A percentile compares a stretch with the other conserved stretches of the same genome.
Evolutionary conservation across 2,113 vertebrate species (phyloP).

Genomic region (Bufo gargarizans): DNA sequence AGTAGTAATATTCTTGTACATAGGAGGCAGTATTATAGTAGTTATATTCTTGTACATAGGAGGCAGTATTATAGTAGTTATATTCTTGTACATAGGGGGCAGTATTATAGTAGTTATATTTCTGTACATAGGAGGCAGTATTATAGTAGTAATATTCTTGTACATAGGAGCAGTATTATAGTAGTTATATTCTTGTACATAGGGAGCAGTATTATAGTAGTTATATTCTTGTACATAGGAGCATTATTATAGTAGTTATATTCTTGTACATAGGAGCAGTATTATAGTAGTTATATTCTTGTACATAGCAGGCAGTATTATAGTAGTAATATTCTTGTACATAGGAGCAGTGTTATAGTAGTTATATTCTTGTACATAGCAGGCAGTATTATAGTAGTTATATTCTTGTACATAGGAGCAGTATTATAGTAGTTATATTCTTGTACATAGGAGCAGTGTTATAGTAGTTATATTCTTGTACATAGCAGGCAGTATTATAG

Average conservation of each 20-base stretch:
- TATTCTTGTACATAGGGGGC: neutral
- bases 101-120: constrained; percentile 1
- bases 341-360: neutral
- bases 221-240: no score
- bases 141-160: neutral
- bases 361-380: neutral
- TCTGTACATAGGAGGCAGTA: neutral
- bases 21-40: neutral
- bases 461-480: neutral
- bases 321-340: neutral
- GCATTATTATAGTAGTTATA: no score
- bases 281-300: neutral
- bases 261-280: neutral
- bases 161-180: neutral
- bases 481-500: constrained; percentile 1
- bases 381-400: neutral
- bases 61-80: no score
- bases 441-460: no score
- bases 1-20: neutral
- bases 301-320: neutral
- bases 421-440: no score
- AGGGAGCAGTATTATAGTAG: no score
- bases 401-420: no score
- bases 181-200: no score
- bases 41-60: no score